Conservation (phyloP, 2,888 invertebrate species). For the Nephrotoma flavescens region DNA sequence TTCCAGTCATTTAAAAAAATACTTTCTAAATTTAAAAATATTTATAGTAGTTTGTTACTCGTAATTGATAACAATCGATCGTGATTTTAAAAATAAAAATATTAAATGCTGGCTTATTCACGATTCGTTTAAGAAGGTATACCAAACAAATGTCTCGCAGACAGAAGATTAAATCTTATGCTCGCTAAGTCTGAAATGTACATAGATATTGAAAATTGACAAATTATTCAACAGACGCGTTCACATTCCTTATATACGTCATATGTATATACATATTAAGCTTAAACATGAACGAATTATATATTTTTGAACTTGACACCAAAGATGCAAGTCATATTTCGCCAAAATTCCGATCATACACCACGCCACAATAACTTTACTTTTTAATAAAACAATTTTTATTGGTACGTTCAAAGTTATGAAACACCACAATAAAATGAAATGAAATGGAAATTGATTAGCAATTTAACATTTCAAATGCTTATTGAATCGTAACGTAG, state of each 20-base stretch:
- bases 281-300: background rate
- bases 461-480: background rate
- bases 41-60: background rate
- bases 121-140: background rate
- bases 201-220: background rate
- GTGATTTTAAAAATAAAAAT: background rate
- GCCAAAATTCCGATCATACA: too few species aligned
- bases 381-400: too few species aligned
- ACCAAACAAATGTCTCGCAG: background rate
- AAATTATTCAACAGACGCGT: background rate
- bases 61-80: background rate
- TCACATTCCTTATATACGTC: too few species aligned
- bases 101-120: background rate
- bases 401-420: background rate
- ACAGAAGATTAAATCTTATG: background rate
- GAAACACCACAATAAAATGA: background rate
- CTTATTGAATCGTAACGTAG: background rate
- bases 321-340: background rate
- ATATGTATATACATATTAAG: background rate
- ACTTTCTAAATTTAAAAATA: background rate
- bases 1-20: background rate
- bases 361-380: too few species aligned
- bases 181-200: background rate
- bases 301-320: background rate
- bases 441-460: background rate